Base-by-base conservation (phyloP, 1,140 invertebrate species). In the Apis mellifera region DNA sequence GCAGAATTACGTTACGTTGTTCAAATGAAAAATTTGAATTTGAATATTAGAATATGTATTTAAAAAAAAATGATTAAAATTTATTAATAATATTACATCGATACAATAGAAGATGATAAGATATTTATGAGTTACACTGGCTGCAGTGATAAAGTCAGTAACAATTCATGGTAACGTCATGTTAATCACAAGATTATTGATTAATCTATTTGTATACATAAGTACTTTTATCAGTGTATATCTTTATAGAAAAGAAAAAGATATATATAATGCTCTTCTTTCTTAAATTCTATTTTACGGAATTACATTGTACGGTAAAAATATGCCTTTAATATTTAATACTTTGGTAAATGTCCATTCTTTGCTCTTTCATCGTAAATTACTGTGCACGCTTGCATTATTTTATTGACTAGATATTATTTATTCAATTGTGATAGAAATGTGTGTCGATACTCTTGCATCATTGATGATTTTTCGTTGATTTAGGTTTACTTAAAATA, bases 341-440 rank as follows among this genome's bases (percentile, higher is more conserved):
- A 71, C 76, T 83, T 72, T 72, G 82, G 76, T 78, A 72, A 83
- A 72, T 55, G 50, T 73, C 32, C 26, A 11, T 62, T 80, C 54
- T 23, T 70, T 59, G 32, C 32, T 17, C 48, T 78, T 21, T 13
- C 57, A 52, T 17, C 55, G 23, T 59, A 52, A 76, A 12, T 75
- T 23, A 62, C 9, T 68, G 69, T 68, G 69, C 52, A 52, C 32
- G 23, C 21, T 73, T 73, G 62, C 69, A 79, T 83, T 73, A 79
- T 54, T 84, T 84, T 57, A 73, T 66, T 84, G 82, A 84, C 77
- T 84, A 84, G 82, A 84, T 62, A 60, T 48, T 32, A 80, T 55
- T 73, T 80, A 74, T 32, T 50, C 64, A 65, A 79, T 57, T 48
- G 19, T 84, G 17, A 55, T 21, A 57, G 19, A 79, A 65, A 54